These are phyloP conservation scores for Epirrhoe alternata DNA, from an alignment of 2,888 invertebrate genomes.

Conservation along the genomic window DNA sequence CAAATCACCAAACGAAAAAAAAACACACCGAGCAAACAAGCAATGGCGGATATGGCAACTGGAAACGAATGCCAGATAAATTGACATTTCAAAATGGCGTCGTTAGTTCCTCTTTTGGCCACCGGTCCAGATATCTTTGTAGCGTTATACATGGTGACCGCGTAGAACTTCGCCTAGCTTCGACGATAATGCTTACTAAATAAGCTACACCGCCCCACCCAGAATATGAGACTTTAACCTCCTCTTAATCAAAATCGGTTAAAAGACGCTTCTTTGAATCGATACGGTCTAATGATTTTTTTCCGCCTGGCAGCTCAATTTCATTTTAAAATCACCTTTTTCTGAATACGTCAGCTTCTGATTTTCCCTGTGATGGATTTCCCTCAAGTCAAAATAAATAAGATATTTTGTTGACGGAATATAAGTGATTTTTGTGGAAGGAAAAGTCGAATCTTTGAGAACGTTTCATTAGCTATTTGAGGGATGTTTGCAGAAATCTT, in stretches of 20 bases:
- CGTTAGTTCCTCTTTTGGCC: no score
- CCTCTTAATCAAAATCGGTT: not conserved
- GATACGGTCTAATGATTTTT: not conserved
- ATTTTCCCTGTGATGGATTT: conserved; percentile 17
- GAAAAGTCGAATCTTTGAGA: conserved; percentile 14
- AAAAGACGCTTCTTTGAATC: not conserved
- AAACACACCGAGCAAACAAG: no score
- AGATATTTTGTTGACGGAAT: conserved; percentile 15
- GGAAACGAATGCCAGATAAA: no score
- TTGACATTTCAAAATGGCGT: no score
- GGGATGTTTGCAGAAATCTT: conserved; percentile 5
- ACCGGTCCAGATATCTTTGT: no score
- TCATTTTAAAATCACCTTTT: conserved; percentile 20
- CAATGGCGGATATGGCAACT: no score
- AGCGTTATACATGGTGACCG: no score
- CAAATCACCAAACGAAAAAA: no score
- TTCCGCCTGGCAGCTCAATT: conserved; percentile 14
- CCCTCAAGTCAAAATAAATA: conserved; percentile 26
- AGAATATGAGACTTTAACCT: not conserved
- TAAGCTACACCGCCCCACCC: no score
- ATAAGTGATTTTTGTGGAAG: conserved; percentile 11
- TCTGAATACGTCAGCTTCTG: conserved; percentile 9
- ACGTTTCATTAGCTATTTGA: conserved; percentile 18
- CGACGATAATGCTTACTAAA: no score
- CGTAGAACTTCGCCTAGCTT: no score